Conservation (phyloP, 2,888 invertebrate species). For the Limnephilus marmoratus region DNA sequence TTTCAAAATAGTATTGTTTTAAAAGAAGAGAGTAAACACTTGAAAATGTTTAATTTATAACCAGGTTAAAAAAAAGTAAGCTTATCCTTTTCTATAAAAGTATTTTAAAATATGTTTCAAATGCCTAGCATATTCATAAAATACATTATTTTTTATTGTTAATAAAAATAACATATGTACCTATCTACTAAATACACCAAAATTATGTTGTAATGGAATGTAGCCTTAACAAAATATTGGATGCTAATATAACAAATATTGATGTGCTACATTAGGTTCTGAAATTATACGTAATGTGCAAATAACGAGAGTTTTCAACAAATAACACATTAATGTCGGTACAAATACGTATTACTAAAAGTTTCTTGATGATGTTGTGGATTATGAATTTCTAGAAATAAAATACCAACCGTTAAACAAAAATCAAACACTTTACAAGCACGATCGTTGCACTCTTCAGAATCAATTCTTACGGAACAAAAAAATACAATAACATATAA, state of each 20-base stretch:
- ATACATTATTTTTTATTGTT: too few relatives aligned
- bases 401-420: constrained; percentile 32
- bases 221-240: too few relatives aligned
- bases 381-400: not conserved
- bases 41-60: too few relatives aligned
- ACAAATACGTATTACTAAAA: not conserved
- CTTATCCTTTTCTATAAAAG: not conserved
- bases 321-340: too few relatives aligned
- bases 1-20: too few relatives aligned
- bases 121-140: too few relatives aligned
- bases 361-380: not conserved
- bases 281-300: not conserved
- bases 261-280: not conserved
- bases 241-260: too few relatives aligned
- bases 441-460: constrained; percentile 21
- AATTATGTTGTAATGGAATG: too few relatives aligned
- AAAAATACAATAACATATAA: constrained; percentile 25
- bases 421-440: constrained; percentile 29
- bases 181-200: too few relatives aligned
- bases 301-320: not conserved
- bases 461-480: constrained; percentile 19
- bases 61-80: not conserved
- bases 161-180: too few relatives aligned
- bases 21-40: too few relatives aligned
- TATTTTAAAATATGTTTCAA: not conserved